A percentile compares a stretch with the other conserved stretches of the same genome.
Evolutionary conservation across 2,113 vertebrate genomes (phyloP).

Genomic region (Chaenocephalus aceratus): DNA sequence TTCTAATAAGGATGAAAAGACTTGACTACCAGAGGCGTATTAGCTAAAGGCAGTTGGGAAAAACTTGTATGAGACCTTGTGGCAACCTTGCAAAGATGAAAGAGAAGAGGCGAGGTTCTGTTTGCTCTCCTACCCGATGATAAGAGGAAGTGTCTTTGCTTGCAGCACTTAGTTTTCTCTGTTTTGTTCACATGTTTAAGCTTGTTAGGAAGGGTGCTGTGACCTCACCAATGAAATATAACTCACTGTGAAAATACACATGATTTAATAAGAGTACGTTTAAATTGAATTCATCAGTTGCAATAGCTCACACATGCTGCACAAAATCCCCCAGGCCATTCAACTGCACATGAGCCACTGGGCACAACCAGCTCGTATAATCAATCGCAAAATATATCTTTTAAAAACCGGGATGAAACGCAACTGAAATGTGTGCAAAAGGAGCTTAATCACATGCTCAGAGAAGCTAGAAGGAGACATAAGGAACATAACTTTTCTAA

Average conservation of each 20-base stretch:
- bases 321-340: neutral
- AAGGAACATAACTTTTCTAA: too few relatives aligned
- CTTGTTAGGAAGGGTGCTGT: neutral
- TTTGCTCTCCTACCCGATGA: neutral
- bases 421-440: too few relatives aligned
- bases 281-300: neutral
- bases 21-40: conserved; percentile 6
- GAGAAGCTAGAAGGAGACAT: too few relatives aligned
- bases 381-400: too few relatives aligned
- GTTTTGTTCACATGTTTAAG: conserved; percentile 7
- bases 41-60: conserved; percentile 18
- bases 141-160: neutral
- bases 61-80: conserved; percentile 6
- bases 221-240: conserved; percentile 1
- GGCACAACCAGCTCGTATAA: neutral
- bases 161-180: conserved; percentile 3
- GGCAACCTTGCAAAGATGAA: conserved; percentile 9
- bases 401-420: too few relatives aligned
- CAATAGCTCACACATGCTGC: neutral
- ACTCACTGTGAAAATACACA: neutral
- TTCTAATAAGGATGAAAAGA: conserved; percentile 3
- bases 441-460: too few relatives aligned
- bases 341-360: conserved; percentile 24
- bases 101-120: neutral
- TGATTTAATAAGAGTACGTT: neutral